phyloP scores from a whole-genome alignment of 2,797 vertebrate genomes.

The Eurystomus glaucurus region DNA sequence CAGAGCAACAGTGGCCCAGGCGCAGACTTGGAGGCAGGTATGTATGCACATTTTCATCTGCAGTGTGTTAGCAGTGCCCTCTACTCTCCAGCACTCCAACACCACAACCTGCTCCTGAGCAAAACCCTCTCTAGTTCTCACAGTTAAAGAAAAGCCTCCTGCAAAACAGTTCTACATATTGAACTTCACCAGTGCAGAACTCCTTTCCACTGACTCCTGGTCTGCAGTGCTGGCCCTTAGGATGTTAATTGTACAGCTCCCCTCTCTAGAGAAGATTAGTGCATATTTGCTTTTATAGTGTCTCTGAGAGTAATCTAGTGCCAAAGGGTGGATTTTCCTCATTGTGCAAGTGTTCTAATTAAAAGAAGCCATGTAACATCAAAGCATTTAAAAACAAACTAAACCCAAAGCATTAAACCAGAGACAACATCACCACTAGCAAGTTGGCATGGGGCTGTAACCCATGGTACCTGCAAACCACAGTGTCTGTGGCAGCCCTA shows the following conservation, averaged over 20 bases:
- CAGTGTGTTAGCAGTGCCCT: background rate
- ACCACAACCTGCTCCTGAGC: background rate
- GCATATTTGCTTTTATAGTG: background rate
- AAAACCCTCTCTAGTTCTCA: background rate
- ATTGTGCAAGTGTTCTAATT: background rate
- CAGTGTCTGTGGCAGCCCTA: background rate
- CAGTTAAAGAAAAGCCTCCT: background rate
- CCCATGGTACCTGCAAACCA: background rate
- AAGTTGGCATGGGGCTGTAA: background rate
- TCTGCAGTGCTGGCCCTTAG: background rate
- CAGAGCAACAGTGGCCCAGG: background rate
- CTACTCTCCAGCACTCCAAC: background rate
- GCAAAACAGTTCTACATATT: fast-evolving
- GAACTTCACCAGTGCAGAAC: background rate
- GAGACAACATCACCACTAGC: background rate
- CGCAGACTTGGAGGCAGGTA: background rate
- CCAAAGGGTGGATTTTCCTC: background rate
- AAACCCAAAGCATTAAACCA: background rate
- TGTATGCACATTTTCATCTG: background rate
- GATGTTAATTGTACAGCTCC: background rate
- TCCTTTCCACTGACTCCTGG: background rate
- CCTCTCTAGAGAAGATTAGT: background rate
- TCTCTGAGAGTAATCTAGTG: background rate
- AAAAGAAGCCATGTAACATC: background rate
- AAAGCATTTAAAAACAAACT: background rate